These are phyloP conservation scores for Drosophila rellima DNA, from an alignment of 2,888 invertebrate species.

Conservation along the genomic window DNA sequence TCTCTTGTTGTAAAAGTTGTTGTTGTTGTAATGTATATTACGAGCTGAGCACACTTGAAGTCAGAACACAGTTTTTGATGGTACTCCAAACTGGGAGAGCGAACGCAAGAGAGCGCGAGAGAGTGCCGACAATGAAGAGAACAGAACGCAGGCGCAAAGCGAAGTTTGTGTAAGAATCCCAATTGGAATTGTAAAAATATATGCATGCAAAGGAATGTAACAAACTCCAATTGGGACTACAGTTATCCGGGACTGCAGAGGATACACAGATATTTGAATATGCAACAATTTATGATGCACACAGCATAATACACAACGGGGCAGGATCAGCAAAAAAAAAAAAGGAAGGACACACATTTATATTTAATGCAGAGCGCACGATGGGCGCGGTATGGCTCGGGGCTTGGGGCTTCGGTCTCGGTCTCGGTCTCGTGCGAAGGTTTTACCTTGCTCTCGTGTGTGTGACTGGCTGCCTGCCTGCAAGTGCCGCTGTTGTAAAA, in stretches of 20 bases:
- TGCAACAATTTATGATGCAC: constrained; percentile 77
- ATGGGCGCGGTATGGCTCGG: constrained; percentile 74
- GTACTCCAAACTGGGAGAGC: constrained; percentile 61
- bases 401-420: constrained; percentile 52
- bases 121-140: constrained; percentile 19
- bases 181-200: constrained; percentile 56
- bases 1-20: constrained; percentile 1
- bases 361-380: constrained; percentile 75
- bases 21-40: constrained; percentile 30
- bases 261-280: constrained; percentile 51
- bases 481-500: constrained; percentile 70
- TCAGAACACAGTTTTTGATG: constrained; percentile 53
- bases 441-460: constrained; percentile 75
- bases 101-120: constrained; percentile 17
- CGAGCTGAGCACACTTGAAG: constrained; percentile 56
- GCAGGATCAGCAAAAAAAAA: constrained; percentile 39
- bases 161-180: constrained; percentile 56
- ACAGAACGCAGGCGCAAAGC: constrained; percentile 73
- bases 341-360: constrained; percentile 47
- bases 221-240: constrained; percentile 22
- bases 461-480: constrained; percentile 5
- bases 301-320: constrained; percentile 15
- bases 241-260: constrained; percentile 48
- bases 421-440: constrained; percentile 64
- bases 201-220: constrained; percentile 42